Base-by-base conservation (phyloP, 1,140 invertebrate species). In the Drosophila yakuba region DNA sequence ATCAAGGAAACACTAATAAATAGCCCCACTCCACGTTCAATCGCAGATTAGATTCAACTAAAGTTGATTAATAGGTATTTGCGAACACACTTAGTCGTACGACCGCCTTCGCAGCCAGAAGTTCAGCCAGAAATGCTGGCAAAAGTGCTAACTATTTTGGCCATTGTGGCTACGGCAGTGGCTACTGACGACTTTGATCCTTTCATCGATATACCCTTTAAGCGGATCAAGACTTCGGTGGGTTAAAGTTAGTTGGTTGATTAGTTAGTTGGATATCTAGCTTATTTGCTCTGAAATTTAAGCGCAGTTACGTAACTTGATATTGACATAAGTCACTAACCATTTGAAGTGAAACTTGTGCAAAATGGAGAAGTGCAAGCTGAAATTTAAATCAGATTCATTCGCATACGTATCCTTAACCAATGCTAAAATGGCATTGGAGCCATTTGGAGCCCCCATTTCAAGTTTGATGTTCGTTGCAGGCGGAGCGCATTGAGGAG, bases 161-260 rank as follows among this genome's bases (percentile, higher is more conserved):
- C 72, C 44, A 14, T 83, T n/a, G 45, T 77, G 38, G 71, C 67
- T 6, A 8, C 17, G 23, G n/a, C 44, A 3, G 61, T 10, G 14
- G 54, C 41, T 5, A n/a, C 25, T 7, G 38, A 39, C 1, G 69
- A 81, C 2, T 55, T 61, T 52, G 60, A 89, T 85, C 61, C 83
- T 15, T 83, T 64, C 6, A 74, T 86, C 10, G 85, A 91, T 59
- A 80, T 91, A 59, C 85, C 89, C 4, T 86, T 91, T 11, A 91
- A 90, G 39, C 23, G 20, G 8, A 2, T 91, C 0, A 91, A 73
- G 55, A 88, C 72, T 41, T 91, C 85, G 74, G 83, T 86, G 50
- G 15, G 50, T 35, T 43, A 8, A 4, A 43, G 25, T 32, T 8
- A 8, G 2, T 32, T 8, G 10, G 8, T 28, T 28, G 28, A 41